Evolutionary conservation across 2,113 vertebrate genomes (phyloP).

Genomic region (Patagioenas fasciata): DNA sequence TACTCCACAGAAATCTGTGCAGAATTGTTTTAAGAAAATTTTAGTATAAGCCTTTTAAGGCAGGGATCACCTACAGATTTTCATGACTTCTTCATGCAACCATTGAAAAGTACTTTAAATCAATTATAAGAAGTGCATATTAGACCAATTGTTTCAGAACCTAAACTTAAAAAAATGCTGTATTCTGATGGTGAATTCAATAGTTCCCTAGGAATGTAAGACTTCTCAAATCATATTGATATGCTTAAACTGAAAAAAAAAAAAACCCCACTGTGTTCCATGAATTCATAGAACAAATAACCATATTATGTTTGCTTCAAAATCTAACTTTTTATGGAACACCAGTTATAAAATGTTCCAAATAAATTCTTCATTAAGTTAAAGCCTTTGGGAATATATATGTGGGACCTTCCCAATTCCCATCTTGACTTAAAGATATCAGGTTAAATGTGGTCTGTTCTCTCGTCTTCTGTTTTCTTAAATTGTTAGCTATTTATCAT

Average conservation of each 20-base stretch:
- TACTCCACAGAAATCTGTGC: not conserved
- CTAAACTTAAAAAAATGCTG: accelerated
- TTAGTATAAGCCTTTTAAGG: not conserved
- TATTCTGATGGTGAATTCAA: not conserved
- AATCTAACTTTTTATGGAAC: not conserved
- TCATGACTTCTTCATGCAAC: not conserved
- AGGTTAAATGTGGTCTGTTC: not conserved
- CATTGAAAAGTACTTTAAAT: not conserved
- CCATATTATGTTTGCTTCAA: not conserved
- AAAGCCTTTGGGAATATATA: not conserved
- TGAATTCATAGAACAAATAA: not conserved
- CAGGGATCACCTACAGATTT: not conserved
- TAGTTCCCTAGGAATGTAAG: not conserved
- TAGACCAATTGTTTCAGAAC: not conserved
- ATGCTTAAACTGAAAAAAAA: not conserved
- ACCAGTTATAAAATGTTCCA: not conserved
- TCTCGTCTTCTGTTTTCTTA: not conserved
- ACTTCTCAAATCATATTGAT: not conserved
- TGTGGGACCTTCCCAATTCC: not conserved
- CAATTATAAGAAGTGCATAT: not conserved
- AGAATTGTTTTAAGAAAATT: not conserved
- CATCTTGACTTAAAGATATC: not conserved
- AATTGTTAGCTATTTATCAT: not conserved
- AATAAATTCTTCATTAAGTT: not conserved
- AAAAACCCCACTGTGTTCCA: not conserved